Conservation (phyloP, 2,888 invertebrate species). For the Nomada hirtipes region DNA sequence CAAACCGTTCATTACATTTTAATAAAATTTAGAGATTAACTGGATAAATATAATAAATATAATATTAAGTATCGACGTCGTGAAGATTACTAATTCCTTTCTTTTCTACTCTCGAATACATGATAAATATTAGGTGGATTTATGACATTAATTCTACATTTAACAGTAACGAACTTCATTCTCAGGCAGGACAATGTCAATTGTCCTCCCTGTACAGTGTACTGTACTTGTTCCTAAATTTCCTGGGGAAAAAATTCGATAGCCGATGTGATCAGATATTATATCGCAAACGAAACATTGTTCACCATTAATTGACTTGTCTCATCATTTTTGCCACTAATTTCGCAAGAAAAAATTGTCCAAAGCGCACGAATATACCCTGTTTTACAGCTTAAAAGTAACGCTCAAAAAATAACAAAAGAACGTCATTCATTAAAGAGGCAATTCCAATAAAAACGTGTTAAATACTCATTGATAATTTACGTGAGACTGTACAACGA, state of each 20-base stretch:
- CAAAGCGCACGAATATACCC: neutral
- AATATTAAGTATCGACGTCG: conserved; percentile 9
- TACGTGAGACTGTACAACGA: conserved; percentile 18
- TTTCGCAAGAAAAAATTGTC: neutral
- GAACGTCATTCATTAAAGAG: neutral
- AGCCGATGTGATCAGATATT: neutral
- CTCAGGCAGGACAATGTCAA: neutral
- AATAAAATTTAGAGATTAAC: neutral
- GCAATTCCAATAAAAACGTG: conserved; percentile 3
- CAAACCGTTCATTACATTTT: neutral
- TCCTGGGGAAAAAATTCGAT: neutral
- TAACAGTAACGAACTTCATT: conserved; percentile 17
- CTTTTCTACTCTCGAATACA: neutral
- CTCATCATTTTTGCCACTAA: too few relatives aligned
- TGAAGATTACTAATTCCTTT: neutral
- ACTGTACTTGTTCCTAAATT: neutral
- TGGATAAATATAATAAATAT: conserved; percentile 1
- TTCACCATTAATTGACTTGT: conserved; percentile 7
- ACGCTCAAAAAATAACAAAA: neutral
- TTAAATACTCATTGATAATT: conserved; percentile 14
- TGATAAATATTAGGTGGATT: conserved; percentile 4
- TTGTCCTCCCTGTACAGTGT: neutral
- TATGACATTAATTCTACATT: neutral
- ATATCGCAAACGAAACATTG: neutral
- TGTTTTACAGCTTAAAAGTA: neutral